A percentile compares a stretch with the other conserved stretches of the same genome.
Conservation (phyloP, 2,888 invertebrate genomes). For the Timema podura region DNA sequence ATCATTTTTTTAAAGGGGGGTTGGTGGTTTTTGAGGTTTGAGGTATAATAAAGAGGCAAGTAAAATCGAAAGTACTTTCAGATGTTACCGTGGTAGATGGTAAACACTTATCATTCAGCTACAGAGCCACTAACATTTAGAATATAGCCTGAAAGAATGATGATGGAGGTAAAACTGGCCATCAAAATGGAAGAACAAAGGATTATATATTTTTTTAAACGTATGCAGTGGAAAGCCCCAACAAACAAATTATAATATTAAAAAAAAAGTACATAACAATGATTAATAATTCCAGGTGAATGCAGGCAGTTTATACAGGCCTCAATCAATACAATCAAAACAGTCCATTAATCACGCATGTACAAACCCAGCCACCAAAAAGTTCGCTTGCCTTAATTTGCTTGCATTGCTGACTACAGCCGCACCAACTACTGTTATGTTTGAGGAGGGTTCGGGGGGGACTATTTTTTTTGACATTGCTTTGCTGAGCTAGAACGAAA, state of each 20-base stretch:
- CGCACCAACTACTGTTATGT: conserved; percentile 17
- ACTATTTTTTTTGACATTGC: conserved; percentile 37
- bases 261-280: conserved; percentile 20
- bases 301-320: conserved; percentile 26
- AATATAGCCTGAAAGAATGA: conserved; percentile 22
- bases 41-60: conserved; percentile 14
- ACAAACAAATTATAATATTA: conserved; percentile 4
- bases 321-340: conserved; percentile 23
- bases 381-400: conserved; percentile 19
- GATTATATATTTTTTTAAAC: background rate
- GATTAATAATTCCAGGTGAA: conserved; percentile 14
- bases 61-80: conserved; percentile 22
- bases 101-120: conserved; percentile 23
- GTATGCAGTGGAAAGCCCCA: conserved; percentile 4
- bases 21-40: too few species aligned
- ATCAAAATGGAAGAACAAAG: conserved; percentile 6
- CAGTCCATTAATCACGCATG: conserved; percentile 18
- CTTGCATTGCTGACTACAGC: conserved; percentile 20
- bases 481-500: conserved; percentile 35
- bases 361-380: conserved; percentile 26
- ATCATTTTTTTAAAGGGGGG: too few species aligned
- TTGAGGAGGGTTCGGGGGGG: background rate
- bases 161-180: background rate
- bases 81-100: conserved; percentile 10
- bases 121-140: conserved; percentile 26